Percentiles rank a stretch among this genome's conserved stretches.
These are phyloP conservation scores for Malurus alboscapulatus DNA, from an alignment of 2,113 vertebrate species.

Conservation along the genomic window DNA sequence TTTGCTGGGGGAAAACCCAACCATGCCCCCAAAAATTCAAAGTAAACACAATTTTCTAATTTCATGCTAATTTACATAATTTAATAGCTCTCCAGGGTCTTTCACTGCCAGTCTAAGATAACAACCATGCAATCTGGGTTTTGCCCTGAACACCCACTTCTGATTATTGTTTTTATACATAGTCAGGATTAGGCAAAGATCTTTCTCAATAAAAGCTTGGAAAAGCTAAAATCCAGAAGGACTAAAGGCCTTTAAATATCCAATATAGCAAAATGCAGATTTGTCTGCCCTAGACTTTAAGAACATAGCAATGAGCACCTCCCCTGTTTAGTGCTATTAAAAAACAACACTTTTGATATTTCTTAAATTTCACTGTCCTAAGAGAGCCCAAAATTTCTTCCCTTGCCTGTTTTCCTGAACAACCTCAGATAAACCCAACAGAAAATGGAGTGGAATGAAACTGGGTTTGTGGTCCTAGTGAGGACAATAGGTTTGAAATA, in stretches of 20 bases:
- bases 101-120: constrained; percentile 4
- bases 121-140: not conserved
- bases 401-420: not conserved
- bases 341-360: not conserved
- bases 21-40: not conserved
- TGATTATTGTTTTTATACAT: not conserved
- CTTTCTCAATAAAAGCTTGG: not conserved
- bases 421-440: not conserved
- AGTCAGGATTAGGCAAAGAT: not conserved
- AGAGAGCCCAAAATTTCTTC: not conserved
- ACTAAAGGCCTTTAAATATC: not conserved
- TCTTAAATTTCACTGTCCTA: not conserved
- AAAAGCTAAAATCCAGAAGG: not conserved
- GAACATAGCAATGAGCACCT: not conserved
- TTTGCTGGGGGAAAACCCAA: not conserved
- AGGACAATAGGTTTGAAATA: not conserved
- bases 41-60: not conserved
- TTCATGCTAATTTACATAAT: not conserved
- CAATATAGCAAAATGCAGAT: not conserved
- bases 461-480: rapidly evolving
- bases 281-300: not conserved
- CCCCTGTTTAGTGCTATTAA: not conserved
- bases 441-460: not conserved
- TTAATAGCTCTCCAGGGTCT: not conserved
- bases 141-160: not conserved